phyloP scores from a whole-genome alignment of 2,113 vertebrate species.

The Malurus elegans region DNA sequence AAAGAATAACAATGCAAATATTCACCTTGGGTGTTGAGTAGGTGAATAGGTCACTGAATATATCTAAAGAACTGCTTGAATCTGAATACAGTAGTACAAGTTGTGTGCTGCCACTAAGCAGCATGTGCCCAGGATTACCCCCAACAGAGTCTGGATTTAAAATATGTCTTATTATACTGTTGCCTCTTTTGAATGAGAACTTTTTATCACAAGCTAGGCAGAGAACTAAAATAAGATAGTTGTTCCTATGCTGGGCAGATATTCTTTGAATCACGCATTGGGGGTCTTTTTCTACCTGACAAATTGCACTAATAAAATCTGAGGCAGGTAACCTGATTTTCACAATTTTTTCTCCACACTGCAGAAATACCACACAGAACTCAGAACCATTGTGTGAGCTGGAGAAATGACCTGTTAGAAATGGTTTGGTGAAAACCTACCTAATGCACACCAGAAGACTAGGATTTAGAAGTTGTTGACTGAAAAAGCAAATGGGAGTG shows the following conservation, averaged over 20 bases:
- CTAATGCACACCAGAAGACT: not conserved
- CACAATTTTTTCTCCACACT: not conserved
- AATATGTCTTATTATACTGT: not conserved
- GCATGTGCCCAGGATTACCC: not conserved
- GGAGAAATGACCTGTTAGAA: not conserved
- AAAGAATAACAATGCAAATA: not conserved
- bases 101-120: not conserved
- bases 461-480: not conserved
- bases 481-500: not conserved
- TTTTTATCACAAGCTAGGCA: not conserved
- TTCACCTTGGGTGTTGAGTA: not conserved
- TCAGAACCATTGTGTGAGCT: not conserved
- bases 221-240: not conserved
- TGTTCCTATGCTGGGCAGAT: not conserved
- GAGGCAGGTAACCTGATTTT: not conserved
- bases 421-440: accelerated
- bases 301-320: not conserved
- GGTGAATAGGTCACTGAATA: not conserved
- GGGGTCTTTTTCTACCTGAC: not conserved
- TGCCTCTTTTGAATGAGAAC: not conserved
- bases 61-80: not conserved
- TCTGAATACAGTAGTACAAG: not conserved
- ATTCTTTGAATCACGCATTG: not conserved
- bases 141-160: not conserved
- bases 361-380: accelerated